Conservation (phyloP, 2,113 vertebrate genomes). For the Rostratula benghalensis region DNA sequence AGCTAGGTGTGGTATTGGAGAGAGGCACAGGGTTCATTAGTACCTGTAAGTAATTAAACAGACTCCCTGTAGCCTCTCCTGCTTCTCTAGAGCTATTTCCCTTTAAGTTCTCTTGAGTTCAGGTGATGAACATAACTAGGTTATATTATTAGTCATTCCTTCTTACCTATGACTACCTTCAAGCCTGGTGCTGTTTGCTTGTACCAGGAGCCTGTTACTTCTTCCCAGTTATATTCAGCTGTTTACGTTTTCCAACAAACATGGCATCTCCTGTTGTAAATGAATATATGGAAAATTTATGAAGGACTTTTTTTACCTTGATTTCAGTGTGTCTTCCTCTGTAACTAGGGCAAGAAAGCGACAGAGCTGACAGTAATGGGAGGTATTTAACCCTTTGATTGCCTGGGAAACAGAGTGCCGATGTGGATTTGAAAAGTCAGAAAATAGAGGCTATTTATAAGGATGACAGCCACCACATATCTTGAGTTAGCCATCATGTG, state of each 20-base stretch:
- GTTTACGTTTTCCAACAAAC: not conserved
- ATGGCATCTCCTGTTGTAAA: fast-evolving
- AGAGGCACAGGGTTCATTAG: not conserved
- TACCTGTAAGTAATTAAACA: not conserved
- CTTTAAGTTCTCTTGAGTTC: not conserved
- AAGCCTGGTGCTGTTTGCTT: not conserved
- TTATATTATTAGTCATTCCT: not conserved
- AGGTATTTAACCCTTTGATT: not conserved
- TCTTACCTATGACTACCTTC: not conserved
- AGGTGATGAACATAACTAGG: not conserved
- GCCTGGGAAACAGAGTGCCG: not conserved
- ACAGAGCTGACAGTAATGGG: not conserved
- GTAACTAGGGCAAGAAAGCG: not conserved
- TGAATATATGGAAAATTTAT: not conserved
- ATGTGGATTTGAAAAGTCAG: not conserved
- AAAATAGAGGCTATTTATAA: not conserved
- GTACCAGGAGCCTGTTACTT: not conserved
- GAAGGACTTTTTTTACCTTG: not conserved
- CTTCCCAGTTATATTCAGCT: not conserved
- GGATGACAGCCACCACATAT: not conserved
- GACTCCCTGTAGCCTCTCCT: not conserved
- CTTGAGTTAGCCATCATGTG: not conserved
- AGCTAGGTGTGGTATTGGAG: not conserved
- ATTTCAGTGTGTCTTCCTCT: not conserved
- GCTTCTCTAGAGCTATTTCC: not conserved